phyloP scores from a whole-genome alignment of 64 coral and sea anemone genomes.

The Anthopleura sola region DNA sequence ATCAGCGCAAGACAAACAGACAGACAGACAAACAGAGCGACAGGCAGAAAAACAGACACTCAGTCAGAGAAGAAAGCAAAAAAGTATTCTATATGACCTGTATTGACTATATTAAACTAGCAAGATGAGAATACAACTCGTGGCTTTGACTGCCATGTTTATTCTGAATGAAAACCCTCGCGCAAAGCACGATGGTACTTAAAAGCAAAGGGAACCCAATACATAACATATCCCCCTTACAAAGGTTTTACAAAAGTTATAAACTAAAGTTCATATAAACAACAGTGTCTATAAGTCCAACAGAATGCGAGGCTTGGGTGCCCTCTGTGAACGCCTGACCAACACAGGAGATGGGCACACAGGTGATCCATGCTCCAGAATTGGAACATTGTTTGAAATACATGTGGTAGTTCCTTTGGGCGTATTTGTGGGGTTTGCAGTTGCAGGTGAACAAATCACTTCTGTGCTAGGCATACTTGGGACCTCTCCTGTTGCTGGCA shows the following conservation, averaged over 20 bases:
- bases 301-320: neutral
- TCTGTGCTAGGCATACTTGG: neutral
- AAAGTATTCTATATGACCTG: no score
- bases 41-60: no score
- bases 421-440: neutral
- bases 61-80: no score
- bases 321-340: neutral
- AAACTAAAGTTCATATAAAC: neutral
- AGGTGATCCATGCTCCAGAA: neutral
- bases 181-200: no score
- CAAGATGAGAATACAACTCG: no score
- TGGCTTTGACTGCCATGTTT: no score
- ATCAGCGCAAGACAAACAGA: no score
- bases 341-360: neutral
- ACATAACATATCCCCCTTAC: constrained; percentile 17
- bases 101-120: no score
- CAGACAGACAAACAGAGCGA: no score
- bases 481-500: no score
- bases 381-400: neutral
- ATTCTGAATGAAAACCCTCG: no score
- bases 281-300: constrained; percentile 5
- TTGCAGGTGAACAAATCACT: neutral
- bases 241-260: neutral
- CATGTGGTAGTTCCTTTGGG: neutral
- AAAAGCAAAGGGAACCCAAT: neutral